Evolutionary conservation across 2,797 vertebrate species (phyloP), one percentile per base, ranked within the genome.

Genomic region (Nannoperca australis): DNA sequence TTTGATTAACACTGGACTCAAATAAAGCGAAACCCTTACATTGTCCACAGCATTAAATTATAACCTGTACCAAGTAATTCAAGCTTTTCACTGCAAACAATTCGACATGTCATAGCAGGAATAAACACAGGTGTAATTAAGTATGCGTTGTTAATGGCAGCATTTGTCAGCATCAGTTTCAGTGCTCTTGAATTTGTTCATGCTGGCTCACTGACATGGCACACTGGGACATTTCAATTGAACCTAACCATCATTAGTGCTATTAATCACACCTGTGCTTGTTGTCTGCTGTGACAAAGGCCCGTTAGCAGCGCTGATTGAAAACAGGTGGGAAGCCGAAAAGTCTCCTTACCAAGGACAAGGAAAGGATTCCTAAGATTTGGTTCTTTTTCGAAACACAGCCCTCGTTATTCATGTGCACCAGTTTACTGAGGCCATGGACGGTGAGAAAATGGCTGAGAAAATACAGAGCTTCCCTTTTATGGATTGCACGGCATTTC

Each of bases 211-310:
- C 27, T 55, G 62, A 51, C 24, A 42, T 11, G 5, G 36, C 42
- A 24, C 8, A 20, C 38, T 38, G 54, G 18, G 51, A 69, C 15
- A 15, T 27, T 61, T 64, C 15, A 54, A 24, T 2, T 3, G 42
- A 60, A 14, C 7, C 32, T 49, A 62, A 47, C n/a, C 32, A 30
- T 60, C 27, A 64, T 54, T 38, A 34, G 30, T 56, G 18, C 1
- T 24, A n/a, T 24, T 27, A 13, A 14, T 66, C 3, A 47, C 17
- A 17, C 15, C 13, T 0, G 0, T 34, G n/a, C 17, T 50, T 24
- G 20, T 67, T 32, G 44, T 27, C 51, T 54, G 79, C 32, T 30
- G 36, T 51, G 44, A 11, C 24, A 70, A 64, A 32, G 2, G 50
- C 13, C 17, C 6, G 1, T 53, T 30, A 50, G 32, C 30, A 10